A percentile compares a stretch with the other conserved stretches of the same genome.
These are phyloP conservation scores for Drosophila acutilabella DNA, from an alignment of 2,888 invertebrate species.

Conservation along the genomic window DNA sequence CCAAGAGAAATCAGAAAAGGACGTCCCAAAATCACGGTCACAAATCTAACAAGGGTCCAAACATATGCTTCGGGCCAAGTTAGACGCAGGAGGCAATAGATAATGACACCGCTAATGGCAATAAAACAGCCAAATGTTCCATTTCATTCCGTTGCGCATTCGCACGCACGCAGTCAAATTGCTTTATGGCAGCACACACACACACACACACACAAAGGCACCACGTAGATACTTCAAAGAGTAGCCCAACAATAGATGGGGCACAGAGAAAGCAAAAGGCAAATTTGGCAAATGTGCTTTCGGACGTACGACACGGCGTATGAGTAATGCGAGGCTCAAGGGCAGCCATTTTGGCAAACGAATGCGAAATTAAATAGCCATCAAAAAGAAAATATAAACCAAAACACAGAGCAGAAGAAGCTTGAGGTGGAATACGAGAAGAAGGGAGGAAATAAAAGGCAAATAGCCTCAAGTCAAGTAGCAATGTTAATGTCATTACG, in stretches of 20 bases:
- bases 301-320: conserved; percentile 40
- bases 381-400: conserved; percentile 3
- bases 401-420: neutral
- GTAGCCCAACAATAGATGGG: conserved; percentile 12
- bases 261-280: conserved; percentile 1
- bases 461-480: conserved; percentile 18
- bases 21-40: conserved; percentile 34
- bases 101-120: conserved; percentile 61
- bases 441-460: neutral
- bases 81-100: conserved; percentile 27
- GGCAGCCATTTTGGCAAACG: conserved; percentile 62
- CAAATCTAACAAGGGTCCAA: conserved; percentile 14
- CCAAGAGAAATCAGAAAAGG: conserved; percentile 13
- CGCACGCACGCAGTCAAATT: conserved; percentile 57
- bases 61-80: conserved; percentile 1
- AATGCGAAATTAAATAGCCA: conserved; percentile 69
- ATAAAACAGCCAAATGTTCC: conserved; percentile 51
- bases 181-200: conserved; percentile 40
- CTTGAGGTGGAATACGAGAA: neutral
- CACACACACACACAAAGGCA: neutral
- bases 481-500: conserved; percentile 46
- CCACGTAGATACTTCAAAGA: conserved; percentile 11
- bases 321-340: conserved; percentile 71
- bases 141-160: conserved; percentile 14
- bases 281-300: conserved; percentile 36